These are phyloP conservation scores for Emydoidea blandingii DNA, from an alignment of 2,797 vertebrate genomes.

Conservation along the genomic window DNA sequence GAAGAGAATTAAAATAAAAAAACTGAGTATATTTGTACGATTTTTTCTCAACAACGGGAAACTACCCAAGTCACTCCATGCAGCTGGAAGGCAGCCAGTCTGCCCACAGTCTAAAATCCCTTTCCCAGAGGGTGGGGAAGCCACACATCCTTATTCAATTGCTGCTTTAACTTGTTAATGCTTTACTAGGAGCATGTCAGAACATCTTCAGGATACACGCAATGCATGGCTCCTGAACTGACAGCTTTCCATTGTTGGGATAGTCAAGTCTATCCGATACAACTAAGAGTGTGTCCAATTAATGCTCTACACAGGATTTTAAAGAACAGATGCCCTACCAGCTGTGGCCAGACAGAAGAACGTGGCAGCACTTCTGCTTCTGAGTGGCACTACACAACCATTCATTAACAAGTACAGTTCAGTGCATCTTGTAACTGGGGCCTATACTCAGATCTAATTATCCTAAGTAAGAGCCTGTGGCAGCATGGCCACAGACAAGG, in stretches of 20 bases:
- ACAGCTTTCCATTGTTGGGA: constrained; percentile 60
- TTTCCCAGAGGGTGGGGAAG: constrained; percentile 48
- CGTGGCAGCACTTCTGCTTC: constrained; percentile 1
- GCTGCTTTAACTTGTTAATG: constrained; percentile 52
- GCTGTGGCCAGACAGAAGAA: constrained; percentile 10
- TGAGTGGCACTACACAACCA: background rate
- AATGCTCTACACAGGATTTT: constrained; percentile 13
- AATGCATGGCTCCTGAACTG: constrained; percentile 25
- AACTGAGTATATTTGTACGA: background rate
- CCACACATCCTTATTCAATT: constrained; percentile 53
- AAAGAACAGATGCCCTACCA: background rate
- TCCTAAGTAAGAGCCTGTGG: background rate
- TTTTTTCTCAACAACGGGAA: constrained; percentile 39
- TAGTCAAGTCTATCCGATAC: constrained; percentile 23
- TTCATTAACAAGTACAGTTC: constrained; percentile 26
- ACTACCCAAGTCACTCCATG: constrained; percentile 52
- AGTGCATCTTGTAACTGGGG: constrained; percentile 22
- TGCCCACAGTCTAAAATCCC: constrained; percentile 27
- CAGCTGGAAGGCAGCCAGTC: constrained; percentile 52
- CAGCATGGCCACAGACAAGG: background rate
- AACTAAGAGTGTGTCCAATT: background rate
- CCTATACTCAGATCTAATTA: background rate
- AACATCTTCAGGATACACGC: constrained; percentile 12
- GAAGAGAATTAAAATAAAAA: constrained; percentile 71
- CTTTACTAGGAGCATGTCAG: constrained; percentile 63